Conservation (phyloP, 1,140 invertebrate genomes). For the Drosophila carrolli region DNA sequence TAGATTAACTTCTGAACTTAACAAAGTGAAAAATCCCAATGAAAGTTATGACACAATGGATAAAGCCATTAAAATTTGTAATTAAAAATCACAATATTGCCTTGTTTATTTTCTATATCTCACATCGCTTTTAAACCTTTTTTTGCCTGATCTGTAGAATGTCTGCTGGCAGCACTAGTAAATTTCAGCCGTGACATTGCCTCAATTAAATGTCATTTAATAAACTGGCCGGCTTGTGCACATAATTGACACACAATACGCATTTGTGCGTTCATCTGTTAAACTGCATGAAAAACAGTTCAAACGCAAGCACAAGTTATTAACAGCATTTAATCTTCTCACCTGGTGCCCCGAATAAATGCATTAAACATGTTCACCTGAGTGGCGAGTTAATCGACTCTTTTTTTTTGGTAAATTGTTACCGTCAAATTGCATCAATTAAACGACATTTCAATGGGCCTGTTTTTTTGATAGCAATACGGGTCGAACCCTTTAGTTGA, state of each 20-base stretch:
- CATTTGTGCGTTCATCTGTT: slow-evolving; percentile 26
- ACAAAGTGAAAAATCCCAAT: too few relatives aligned
- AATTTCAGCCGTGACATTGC: not conserved
- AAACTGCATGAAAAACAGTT: slow-evolving; percentile 4
- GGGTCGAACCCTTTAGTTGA: slow-evolving; percentile 1
- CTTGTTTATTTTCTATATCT: too few relatives aligned
- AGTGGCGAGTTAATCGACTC: slow-evolving; percentile 32
- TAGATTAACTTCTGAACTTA: too few relatives aligned
- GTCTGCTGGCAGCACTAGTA: not conserved
- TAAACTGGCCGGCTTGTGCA: slow-evolving; percentile 1
- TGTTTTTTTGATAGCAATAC: not conserved
- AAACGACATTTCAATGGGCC: slow-evolving; percentile 20
- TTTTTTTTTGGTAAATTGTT: slow-evolving; percentile 12
- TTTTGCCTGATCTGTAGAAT: not conserved
- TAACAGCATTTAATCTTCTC: slow-evolving; percentile 21
- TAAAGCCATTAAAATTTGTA: too few relatives aligned
- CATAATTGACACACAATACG: slow-evolving; percentile 20
- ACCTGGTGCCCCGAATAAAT: slow-evolving; percentile 11
- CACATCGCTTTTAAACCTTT: not conserved
- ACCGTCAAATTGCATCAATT: slow-evolving; percentile 32
- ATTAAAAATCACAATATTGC: too few relatives aligned
- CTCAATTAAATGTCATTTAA: slow-evolving; percentile 20
- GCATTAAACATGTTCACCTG: slow-evolving; percentile 36
- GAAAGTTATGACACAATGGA: too few relatives aligned
- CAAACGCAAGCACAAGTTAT: not conserved